These are phyloP conservation scores for Melanogrammus aeglefinus DNA, from an alignment of 2,797 vertebrate genomes.

Conservation along the genomic window DNA sequence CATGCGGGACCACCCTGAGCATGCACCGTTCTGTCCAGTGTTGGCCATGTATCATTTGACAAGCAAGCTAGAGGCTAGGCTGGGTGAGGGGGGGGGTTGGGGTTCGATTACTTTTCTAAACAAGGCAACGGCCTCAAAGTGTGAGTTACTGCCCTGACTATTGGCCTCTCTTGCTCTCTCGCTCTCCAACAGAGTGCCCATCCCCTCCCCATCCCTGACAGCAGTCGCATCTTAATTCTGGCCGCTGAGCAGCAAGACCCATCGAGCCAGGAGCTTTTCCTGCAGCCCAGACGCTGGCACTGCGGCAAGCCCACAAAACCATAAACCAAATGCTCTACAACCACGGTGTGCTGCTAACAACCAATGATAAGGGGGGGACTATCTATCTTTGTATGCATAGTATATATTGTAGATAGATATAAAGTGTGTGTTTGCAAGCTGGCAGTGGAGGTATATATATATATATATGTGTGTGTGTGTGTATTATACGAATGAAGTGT, in stretches of 20 bases:
- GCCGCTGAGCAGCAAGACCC: conserved; percentile 47
- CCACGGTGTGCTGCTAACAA: neutral
- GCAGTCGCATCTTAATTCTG: conserved; percentile 64
- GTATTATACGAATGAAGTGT: neutral
- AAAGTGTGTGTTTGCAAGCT: no score
- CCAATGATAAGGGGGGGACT: neutral
- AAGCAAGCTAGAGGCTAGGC: conserved; percentile 45
- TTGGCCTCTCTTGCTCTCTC: conserved; percentile 38
- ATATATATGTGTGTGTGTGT: no score
- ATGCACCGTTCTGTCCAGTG: conserved; percentile 53
- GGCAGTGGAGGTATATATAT: neutral
- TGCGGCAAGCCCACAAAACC: conserved; percentile 31
- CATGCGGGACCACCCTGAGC: neutral
- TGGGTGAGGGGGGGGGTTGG: neutral
- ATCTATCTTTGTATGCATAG: neutral
- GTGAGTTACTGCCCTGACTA: conserved; percentile 57
- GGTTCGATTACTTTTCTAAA: conserved; percentile 59
- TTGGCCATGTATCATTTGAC: conserved; percentile 61
- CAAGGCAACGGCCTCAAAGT: conserved; percentile 57
- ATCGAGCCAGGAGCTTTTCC: conserved; percentile 47
- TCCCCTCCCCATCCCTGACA: conserved; percentile 39
- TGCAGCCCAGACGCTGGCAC: conserved; percentile 26
- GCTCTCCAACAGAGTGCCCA: neutral
- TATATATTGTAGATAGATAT: neutral
- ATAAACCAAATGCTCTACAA: neutral